phyloP scores from a whole-genome alignment of 2,797 vertebrate genomes.

The Gymnothorax reevesii region DNA sequence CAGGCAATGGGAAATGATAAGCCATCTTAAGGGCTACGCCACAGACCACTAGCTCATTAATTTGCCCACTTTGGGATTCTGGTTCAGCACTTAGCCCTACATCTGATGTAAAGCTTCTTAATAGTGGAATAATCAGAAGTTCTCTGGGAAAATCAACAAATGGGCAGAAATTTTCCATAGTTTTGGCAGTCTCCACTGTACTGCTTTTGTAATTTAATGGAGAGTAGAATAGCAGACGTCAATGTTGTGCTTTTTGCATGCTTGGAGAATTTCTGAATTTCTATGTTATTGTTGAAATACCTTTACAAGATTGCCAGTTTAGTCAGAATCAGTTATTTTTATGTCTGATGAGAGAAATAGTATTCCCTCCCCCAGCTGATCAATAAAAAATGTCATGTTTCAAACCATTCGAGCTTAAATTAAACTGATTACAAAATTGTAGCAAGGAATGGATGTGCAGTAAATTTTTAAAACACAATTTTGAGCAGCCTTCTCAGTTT shows the following conservation, averaged over 20 bases:
- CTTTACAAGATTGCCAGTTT: not conserved
- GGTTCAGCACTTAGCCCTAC: not conserved
- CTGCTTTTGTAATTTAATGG: not conserved
- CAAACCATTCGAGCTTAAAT: not conserved
- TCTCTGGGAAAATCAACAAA: constrained; percentile 11
- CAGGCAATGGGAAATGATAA: constrained; percentile 18
- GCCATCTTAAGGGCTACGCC: constrained; percentile 30
- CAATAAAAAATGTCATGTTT: not conserved
- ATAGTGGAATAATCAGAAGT: not conserved
- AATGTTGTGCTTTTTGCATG: not conserved
- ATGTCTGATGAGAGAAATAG: not conserved
- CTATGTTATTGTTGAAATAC: not conserved
- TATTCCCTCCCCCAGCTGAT: not conserved
- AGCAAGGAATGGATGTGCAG: not conserved
- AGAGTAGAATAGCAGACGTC: not conserved
- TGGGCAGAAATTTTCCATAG: not conserved
- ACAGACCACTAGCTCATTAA: constrained; percentile 34
- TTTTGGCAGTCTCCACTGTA: not conserved
- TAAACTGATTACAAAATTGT: not conserved
- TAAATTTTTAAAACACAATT: not conserved
- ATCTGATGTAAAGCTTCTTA: constrained; percentile 1
- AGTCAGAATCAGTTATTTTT: not conserved
- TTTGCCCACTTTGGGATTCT: constrained; percentile 25
- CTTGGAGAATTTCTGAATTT: not conserved
- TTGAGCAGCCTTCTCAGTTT: not conserved